Base-by-base conservation (phyloP, 2,797 vertebrate species). In the Hydrolagus colliei region DNA sequence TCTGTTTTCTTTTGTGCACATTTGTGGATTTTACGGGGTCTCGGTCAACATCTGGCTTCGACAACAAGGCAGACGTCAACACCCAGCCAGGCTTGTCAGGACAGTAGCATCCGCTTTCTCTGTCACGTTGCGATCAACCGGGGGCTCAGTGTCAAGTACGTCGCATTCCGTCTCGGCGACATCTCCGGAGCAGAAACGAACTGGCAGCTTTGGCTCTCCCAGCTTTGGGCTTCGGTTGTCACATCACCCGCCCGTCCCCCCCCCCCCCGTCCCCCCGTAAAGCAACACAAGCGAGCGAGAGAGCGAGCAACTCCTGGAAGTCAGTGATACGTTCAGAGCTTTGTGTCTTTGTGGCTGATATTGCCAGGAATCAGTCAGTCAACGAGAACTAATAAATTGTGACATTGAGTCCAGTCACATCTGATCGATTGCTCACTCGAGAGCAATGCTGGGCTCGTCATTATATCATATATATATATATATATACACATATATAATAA, bases 351-450 rank as follows among this genome's bases (percentile, higher is more conserved):
- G n/a, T n/a, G n/a, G n/a, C n/a, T n/a, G n/a, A n/a, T n/a, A n/a
- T n/a, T n/a, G n/a, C n/a, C 41, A 5, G 41, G 41, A 2, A 2
- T 2, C 41, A 18, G n/a, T 20, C 14, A 14, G 32, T 35, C 52
- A 84, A 71, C 41, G 79, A 71, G 71, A 71, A 18, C 65, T 18
- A n/a, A 10, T n/a, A 71, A 84, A 52, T 84, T 84, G 20, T 67
- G 27, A 1, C 79, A 84, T 68, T 35, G 59, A n/a, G 22, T 84
- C 79, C 41, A 52, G 68, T 84, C 79, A 35, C 35, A 84, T 84
- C 32, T 84, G 41, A 84, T 84, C 32, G 68, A 35, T 71, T 35
- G 71, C 18, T 35, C 14, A 1, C 32, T 84, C 9, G 63, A 84
- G 35, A 10, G 18, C 65, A 41, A 68, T 84, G 65, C 63, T 18